Percentiles rank a stretch among this genome's conserved stretches.
These are phyloP conservation scores for Mustela nigripes DNA, from an alignment of 2,113 vertebrate genomes.

Conservation along the genomic window DNA sequence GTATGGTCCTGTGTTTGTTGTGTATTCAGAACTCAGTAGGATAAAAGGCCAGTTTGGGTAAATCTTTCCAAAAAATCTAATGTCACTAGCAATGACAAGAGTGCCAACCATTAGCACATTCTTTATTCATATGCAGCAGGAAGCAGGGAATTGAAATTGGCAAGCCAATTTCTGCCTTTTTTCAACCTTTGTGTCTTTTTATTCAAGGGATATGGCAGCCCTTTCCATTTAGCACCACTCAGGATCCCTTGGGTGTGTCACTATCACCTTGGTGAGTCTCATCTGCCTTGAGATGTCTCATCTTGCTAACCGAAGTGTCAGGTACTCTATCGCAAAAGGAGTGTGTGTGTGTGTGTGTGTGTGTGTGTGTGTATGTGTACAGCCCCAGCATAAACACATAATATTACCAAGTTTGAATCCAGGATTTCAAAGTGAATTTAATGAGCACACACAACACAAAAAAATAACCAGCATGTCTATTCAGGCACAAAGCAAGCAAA, in stretches of 20 bases:
- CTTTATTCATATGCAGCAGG: slow-evolving; percentile 30
- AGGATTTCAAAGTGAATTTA: slow-evolving; percentile 13
- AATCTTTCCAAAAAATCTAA: slow-evolving; percentile 67
- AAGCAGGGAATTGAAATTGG: slow-evolving; percentile 57
- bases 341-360: background rate
- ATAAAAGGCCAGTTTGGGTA: slow-evolving; percentile 42
- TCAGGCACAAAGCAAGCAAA: slow-evolving; percentile 14
- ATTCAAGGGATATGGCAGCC: slow-evolving; percentile 16
- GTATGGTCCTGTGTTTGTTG: background rate
- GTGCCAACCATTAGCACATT: background rate
- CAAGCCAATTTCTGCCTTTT: slow-evolving; percentile 34
- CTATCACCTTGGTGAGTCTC: slow-evolving; percentile 35
- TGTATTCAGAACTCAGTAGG: slow-evolving; percentile 27
- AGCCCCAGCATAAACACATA: background rate
- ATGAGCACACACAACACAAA: background rate
- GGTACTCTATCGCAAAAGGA: background rate
- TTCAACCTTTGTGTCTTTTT: slow-evolving; percentile 37
- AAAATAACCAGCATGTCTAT: background rate
- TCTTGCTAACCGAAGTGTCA: slow-evolving; percentile 36
- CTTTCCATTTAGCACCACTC: slow-evolving; percentile 29
- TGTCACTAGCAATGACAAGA: background rate
- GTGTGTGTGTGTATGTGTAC: background rate
- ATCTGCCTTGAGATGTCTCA: slow-evolving; percentile 25
- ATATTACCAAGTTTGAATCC: background rate
- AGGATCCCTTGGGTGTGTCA: background rate